Base-by-base conservation (phyloP, 2,797 vertebrate species). In the Pangasius macronema region DNA sequence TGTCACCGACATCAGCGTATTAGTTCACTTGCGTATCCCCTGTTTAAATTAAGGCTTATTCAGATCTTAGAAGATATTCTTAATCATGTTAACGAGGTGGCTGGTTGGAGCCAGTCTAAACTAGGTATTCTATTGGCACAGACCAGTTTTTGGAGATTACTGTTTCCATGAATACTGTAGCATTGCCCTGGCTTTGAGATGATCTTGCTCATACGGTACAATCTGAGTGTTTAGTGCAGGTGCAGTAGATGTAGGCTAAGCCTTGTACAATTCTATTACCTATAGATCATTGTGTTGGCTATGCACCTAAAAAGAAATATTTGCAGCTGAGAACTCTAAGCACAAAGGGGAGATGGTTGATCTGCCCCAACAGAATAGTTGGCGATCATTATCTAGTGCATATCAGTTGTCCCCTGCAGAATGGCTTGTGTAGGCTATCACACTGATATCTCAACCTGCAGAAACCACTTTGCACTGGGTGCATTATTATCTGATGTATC, bases 311-410 rank as follows among this genome's bases (percentile, higher is more conserved):
- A 84, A 49, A 3, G 4, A 82, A 24, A 36, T 57, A 68, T 27
- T 36, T 65, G n/a, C 80, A 61, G 59, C 80, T 20, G 80, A 82
- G 39, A 82, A 22, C 67, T 83, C 0, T 27, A 85, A 88, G 82
- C 86, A 86, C 86, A 89, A 84, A 87, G 3, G n/a, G 51, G 36
- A 46, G 70, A 61, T 65, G 33, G 33, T 53, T 46, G 27, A 77
- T 72, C 46, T 27, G n/a, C 55, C 18, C n/a, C 61, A 81, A 20
- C 18, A 55, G 30, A 84, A 77, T 42, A 59, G 42, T 79, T 55
- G 24, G 67, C 51, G n/a, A 84, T 67, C 42, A 22, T 68, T 87
- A 85, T 85, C 72, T 80, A 83, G 46, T 14, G 55, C 82, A 79
- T 77, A 89, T 88, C 86, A 61, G 49, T 73, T 59, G 68, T 87